Evolutionary conservation across 2,888 invertebrate species (phyloP).

Genomic region (Eumacrocentrus americanus): DNA sequence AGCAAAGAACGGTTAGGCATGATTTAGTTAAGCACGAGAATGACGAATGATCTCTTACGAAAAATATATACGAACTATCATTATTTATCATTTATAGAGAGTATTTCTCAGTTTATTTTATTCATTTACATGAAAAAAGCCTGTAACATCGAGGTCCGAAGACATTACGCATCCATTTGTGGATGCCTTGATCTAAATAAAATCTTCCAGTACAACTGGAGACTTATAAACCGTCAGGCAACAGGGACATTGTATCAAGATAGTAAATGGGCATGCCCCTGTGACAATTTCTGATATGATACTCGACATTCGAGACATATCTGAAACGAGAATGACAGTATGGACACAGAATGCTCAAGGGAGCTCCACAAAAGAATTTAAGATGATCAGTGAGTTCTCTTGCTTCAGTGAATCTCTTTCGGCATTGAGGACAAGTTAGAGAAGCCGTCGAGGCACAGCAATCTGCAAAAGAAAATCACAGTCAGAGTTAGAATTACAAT

Average conservation of each 20-base stretch:
- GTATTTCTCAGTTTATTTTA: too few species aligned
- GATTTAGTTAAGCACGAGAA: too few species aligned
- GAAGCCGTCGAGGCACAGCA: constrained; percentile 16
- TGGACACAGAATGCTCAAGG: constrained; percentile 58
- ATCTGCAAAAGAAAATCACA: constrained; percentile 27
- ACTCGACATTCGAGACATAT: constrained; percentile 40
- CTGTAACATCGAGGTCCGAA: too few species aligned
- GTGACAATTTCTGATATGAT: constrained; percentile 43
- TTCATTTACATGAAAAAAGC: too few species aligned
- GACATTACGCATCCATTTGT: too few species aligned
- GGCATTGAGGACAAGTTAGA: constrained; percentile 48
- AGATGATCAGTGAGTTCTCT: constrained; percentile 46
- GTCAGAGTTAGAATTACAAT: not conserved
- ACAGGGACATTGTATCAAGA: constrained; percentile 12
- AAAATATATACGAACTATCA: too few species aligned
- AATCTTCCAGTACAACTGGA: too few species aligned
- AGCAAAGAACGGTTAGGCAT: too few species aligned
- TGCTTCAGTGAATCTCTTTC: constrained; percentile 49
- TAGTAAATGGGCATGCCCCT: constrained; percentile 22
- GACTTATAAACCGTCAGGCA: too few species aligned
- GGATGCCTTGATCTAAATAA: too few species aligned
- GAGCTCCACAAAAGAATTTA: constrained; percentile 54
- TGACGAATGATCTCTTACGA: too few species aligned
- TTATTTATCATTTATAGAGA: too few species aligned
- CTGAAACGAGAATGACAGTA: constrained; percentile 51